Conservation (phyloP, 2,113 vertebrate genomes). For the Lathamus discolor region DNA sequence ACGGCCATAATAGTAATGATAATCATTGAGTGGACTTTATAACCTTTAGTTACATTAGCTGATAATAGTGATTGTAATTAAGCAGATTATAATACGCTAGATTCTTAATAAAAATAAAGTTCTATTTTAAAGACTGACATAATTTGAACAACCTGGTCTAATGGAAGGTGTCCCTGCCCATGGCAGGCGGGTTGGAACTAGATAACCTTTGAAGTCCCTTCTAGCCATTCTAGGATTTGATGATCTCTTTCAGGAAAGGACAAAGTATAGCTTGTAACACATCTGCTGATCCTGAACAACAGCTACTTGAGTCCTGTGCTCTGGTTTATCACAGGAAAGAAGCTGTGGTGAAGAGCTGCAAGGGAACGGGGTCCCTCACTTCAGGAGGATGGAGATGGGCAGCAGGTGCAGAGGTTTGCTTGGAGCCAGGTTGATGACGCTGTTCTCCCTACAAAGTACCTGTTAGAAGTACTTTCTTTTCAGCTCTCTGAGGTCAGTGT, state of each 20-base stretch:
- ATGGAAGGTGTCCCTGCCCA: neutral
- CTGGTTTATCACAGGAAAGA: neutral
- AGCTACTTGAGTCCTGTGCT: neutral
- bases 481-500: neutral
- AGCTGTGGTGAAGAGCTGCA: neutral
- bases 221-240: neutral
- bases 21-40: neutral
- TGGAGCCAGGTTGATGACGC: neutral
- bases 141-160: neutral
- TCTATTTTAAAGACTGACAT: neutral
- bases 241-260: neutral
- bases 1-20: neutral
- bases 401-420: neutral
- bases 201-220: neutral
- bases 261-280: neutral
- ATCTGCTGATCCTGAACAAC: neutral
- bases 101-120: neutral
- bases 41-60: neutral
- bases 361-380: neutral
- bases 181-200: neutral
- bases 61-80: neutral
- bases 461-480: neutral
- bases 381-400: neutral
- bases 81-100: neutral
- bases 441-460: neutral